These are phyloP conservation scores for Lithophane socia DNA, from an alignment of 2,888 invertebrate species.

Conservation along the genomic window DNA sequence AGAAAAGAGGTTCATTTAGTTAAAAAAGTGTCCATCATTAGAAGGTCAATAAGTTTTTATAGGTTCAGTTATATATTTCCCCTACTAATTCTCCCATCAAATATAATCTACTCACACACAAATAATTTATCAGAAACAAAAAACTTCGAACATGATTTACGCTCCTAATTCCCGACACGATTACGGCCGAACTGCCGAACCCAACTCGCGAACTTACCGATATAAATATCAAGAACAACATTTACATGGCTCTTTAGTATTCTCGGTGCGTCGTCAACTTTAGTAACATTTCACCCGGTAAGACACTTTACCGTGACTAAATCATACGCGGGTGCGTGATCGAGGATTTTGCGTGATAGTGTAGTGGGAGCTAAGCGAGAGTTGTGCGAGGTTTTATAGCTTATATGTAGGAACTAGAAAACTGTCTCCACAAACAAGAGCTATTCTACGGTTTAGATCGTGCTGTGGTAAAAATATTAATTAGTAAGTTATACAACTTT, in stretches of 20 bases:
- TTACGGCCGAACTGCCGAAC: conserved; percentile 68
- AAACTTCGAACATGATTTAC: conserved; percentile 74
- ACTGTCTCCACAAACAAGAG: background rate
- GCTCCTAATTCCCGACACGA: conserved; percentile 69
- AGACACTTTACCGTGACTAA: conserved; percentile 81
- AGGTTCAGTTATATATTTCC: too few species aligned
- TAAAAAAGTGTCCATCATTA: too few species aligned
- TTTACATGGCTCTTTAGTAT: conserved; percentile 81
- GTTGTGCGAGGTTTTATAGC: conserved; percentile 13
- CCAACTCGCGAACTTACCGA: conserved; percentile 72
- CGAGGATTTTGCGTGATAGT: conserved; percentile 19
- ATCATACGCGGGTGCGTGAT: conserved; percentile 75
- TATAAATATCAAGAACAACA: conserved; percentile 82
- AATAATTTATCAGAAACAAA: conserved; percentile 60
- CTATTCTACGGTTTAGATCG: background rate
- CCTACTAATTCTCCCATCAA: background rate
- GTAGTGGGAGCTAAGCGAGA: conserved; percentile 50
- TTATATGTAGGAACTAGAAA: background rate
- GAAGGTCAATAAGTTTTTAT: too few species aligned
- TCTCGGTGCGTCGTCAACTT: conserved; percentile 77
- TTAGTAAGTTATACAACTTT: background rate
- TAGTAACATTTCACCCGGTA: conserved; percentile 81
- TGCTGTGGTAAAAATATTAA: background rate
- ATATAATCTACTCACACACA: conserved; percentile 62
- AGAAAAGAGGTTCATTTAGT: too few species aligned